These are phyloP conservation scores for Jordanella pulchra DNA, from an alignment of 2,797 vertebrate species.

Conservation along the genomic window DNA sequence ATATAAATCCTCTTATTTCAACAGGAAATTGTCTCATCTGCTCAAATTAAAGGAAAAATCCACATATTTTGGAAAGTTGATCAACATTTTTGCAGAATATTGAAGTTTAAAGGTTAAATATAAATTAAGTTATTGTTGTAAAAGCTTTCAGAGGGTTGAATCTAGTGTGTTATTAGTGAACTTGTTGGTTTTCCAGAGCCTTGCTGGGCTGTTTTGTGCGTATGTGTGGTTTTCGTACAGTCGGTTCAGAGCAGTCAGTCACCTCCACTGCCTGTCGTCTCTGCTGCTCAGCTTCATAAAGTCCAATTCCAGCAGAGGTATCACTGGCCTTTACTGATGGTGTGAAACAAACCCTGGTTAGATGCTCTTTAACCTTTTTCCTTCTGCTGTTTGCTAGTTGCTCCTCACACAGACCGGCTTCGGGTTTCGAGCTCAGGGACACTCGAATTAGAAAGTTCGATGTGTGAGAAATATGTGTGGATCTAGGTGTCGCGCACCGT, in stretches of 20 bases:
- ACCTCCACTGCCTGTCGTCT: not conserved
- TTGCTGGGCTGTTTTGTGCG: not conserved
- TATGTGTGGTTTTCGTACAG: not conserved
- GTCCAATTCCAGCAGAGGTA: slow-evolving; percentile 5
- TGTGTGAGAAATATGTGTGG: slow-evolving; percentile 70
- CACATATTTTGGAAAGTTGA: too few relatives aligned
- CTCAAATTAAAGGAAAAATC: too few relatives aligned
- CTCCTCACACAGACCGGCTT: slow-evolving; percentile 63
- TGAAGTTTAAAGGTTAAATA: slow-evolving; percentile 46
- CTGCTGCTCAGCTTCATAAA: slow-evolving; percentile 12
- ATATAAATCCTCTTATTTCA: too few relatives aligned
- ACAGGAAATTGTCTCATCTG: too few relatives aligned
- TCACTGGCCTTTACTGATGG: not conserved
- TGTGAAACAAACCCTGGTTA: not conserved
- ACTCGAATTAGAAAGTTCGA: slow-evolving; percentile 75
- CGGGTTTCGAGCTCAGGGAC: slow-evolving; percentile 67
- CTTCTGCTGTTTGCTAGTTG: slow-evolving; percentile 44
- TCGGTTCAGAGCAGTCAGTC: not conserved
- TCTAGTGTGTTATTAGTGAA: not conserved
- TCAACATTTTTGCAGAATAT: too few relatives aligned
- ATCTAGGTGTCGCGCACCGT: slow-evolving; percentile 68
- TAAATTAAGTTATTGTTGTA: slow-evolving; percentile 54
- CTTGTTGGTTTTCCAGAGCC: too few relatives aligned
- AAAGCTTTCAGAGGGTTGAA: slow-evolving; percentile 29
- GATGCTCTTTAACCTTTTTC: slow-evolving; percentile 40